A percentile compares a stretch with the other conserved stretches of the same genome.
Conservation (phyloP, 1,140 invertebrate species). For the Eulimnadia texana region DNA sequence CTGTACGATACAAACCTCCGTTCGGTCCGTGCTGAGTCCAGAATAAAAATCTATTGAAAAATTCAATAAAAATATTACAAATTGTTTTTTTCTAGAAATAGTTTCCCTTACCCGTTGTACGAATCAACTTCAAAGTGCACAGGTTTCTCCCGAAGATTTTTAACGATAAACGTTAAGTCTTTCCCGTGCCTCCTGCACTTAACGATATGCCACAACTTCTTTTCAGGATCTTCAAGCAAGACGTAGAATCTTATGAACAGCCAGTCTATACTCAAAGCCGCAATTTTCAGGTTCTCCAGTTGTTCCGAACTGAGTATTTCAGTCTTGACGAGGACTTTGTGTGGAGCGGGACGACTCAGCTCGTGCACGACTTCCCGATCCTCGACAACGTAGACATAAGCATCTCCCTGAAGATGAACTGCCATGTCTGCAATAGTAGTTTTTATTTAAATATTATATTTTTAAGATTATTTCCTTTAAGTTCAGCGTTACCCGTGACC, state of each 20-base stretch:
- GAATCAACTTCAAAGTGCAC: constrained; percentile 76
- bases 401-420: constrained; percentile 48
- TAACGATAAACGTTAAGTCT: constrained; percentile 46
- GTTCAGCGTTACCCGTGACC: constrained; percentile 13
- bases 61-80: not conserved
- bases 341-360: constrained; percentile 8
- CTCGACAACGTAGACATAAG: constrained; percentile 42
- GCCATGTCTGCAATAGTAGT: constrained; percentile 45
- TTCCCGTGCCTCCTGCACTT: constrained; percentile 54
- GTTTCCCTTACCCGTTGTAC: constrained; percentile 56
- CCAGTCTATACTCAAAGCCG: constrained; percentile 68
- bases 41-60: constrained; percentile 52
- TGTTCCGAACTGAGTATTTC: constrained; percentile 42
- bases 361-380: constrained; percentile 21
- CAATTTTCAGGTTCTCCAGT: constrained; percentile 21
- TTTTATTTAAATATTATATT: constrained; percentile 4
- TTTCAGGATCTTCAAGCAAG: constrained; percentile 41
- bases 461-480: constrained; percentile 8
- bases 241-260: constrained; percentile 66
- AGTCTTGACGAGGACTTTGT: constrained; percentile 23
- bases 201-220: constrained; percentile 49
- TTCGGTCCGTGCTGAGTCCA: constrained; percentile 45
- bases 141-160: constrained; percentile 46
- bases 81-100: too few relatives aligned
- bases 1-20: constrained; percentile 58